These are phyloP conservation scores for Heteromormyrus szaboi DNA, from an alignment of 2,797 vertebrate genomes.

Conservation along the genomic window DNA sequence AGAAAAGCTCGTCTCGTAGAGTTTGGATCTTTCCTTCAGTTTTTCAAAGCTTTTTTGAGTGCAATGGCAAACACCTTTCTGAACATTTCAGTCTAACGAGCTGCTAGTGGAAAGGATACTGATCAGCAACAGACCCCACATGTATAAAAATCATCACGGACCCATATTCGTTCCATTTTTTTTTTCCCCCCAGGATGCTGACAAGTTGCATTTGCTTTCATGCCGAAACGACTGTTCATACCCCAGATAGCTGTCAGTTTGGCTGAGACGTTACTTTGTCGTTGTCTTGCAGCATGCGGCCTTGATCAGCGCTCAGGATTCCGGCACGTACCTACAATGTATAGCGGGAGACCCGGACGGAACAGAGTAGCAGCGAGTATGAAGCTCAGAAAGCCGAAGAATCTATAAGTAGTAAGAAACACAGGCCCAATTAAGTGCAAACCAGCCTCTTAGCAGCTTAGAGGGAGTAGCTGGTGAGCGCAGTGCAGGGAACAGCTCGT, in stretches of 20 bases:
- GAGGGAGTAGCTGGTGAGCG: neutral
- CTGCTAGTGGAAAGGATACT: neutral
- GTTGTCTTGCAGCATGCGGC: neutral
- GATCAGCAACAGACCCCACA: neutral
- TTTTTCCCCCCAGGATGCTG: neutral
- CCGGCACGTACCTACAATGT: neutral
- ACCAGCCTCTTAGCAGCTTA: neutral
- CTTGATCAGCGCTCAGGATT: neutral
- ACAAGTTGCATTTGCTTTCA: neutral
- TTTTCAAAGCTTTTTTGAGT: neutral
- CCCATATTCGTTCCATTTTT: neutral
- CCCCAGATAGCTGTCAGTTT: conserved; percentile 1
- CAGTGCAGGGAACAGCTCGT: neutral
- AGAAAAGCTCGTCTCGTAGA: neutral
- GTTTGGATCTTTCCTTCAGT: neutral
- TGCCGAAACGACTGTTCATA: neutral
- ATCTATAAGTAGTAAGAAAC: neutral
- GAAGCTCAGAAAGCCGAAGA: neutral
- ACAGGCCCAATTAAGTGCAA: neutral
- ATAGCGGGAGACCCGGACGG: neutral
- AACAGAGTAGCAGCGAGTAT: neutral
- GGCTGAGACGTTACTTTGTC: neutral
- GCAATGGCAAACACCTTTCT: neutral
- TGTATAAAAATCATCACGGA: neutral
- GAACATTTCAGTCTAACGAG: neutral